Evolutionary conservation across 2,113 vertebrate species (phyloP), one percentile per base, ranked within the genome.

Genomic region (Ibidorhyncha struthersii): DNA sequence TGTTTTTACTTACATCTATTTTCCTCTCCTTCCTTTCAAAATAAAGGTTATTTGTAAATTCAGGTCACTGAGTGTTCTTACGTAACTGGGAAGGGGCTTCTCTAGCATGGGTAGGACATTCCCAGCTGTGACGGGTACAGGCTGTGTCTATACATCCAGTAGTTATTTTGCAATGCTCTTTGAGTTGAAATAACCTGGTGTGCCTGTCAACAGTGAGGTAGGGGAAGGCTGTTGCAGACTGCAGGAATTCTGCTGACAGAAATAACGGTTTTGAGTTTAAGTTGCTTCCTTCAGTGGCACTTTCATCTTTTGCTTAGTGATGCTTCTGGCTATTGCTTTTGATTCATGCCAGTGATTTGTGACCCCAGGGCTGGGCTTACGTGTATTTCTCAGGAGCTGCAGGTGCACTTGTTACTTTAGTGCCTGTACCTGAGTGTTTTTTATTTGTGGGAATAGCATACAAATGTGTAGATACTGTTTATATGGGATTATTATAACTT

Each of bases 11-110:
- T 78, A 8, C 4, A 17, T 63, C 77, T 63, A 1, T 71, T 82
- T 86, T 74, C 36, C 7, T 80, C 53, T 86, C 32, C 9, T 72
- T 62, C 47, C 49, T 47, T 67, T 63, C 56, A 36, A 65, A 74
- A 63, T 47, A 22, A 56, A 85, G 87, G 32, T 91, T 67, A 91
- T 79, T 87, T 96, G 66, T 91, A 79, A 93, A 90, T 94, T 94
- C 59, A 82, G 85, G 79, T 93, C 88, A 72, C 66, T 15, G 43
- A 59, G 49, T 49, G 23, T 71, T 92, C 25, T 95, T 93, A 94
- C 12, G 14, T 84, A 95, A 91, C 18, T 29, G 1, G 30, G 59
- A 81, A 58, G 19, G 80, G 55, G 55, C 76, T 81, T 7, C 79
- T 86, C 78, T 49, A 56, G 71, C 66, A 73, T 45, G 59, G 76